phyloP scores from a whole-genome alignment of 2,888 invertebrate species.

The Perizoma flavofasciatum region DNA sequence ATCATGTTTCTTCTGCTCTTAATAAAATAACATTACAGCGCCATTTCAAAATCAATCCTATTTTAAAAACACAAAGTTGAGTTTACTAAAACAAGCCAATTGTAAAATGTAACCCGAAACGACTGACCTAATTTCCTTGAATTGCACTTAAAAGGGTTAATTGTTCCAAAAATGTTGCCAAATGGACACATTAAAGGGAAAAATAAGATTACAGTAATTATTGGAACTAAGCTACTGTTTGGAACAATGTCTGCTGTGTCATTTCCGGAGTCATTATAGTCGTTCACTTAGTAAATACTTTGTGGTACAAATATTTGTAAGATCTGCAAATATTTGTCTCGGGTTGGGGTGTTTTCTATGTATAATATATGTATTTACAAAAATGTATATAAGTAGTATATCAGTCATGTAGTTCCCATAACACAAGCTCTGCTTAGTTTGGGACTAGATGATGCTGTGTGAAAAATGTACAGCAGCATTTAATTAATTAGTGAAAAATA shows the following conservation, averaged over 20 bases:
- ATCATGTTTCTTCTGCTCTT: conserved; percentile 27
- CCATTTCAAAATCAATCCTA: conserved; percentile 17
- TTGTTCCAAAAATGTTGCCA: conserved; percentile 55
- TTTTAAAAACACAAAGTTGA: not conserved
- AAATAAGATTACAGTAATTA: conserved; percentile 41
- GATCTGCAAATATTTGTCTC: no score
- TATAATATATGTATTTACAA: no score
- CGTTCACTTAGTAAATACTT: no score
- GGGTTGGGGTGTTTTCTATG: no score
- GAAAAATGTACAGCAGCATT: no score
- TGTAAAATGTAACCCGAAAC: conserved; percentile 24
- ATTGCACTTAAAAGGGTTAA: conserved; percentile 50
- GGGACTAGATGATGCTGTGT: no score
- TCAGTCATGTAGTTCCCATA: no score
- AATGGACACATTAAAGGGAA: conserved; percentile 51
- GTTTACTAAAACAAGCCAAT: conserved; percentile 5
- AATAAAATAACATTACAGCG: conserved; percentile 18
- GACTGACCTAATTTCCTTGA: conserved; percentile 36
- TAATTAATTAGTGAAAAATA: no score
- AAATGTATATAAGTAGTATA: no score
- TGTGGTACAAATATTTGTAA: no score
- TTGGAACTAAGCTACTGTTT: conserved; percentile 26
- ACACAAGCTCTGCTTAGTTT: no score
- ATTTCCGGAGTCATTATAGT: not conserved
- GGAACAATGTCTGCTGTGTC: conserved; percentile 12